phyloP scores from a whole-genome alignment of 2,888 invertebrate genomes.

The Euclidia mi region DNA sequence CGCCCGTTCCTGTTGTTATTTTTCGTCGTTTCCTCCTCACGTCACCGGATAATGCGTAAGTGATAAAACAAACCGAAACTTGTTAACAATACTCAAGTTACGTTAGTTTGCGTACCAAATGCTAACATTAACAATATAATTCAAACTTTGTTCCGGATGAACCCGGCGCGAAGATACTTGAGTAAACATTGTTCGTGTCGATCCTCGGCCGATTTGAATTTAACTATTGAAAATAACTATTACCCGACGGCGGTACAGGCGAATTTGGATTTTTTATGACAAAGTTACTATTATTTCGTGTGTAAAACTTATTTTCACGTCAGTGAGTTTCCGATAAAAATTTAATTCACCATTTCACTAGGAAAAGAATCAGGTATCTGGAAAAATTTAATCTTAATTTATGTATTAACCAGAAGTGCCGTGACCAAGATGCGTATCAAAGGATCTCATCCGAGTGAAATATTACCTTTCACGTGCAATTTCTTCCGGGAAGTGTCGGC shows the following conservation, averaged over 20 bases:
- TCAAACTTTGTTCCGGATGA: conserved; percentile 63
- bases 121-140: conserved; percentile 71
- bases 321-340: conserved; percentile 40
- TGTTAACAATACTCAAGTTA: conserved; percentile 63
- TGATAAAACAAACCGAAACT: conserved; percentile 74
- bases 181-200: conserved; percentile 56
- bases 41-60: conserved; percentile 65
- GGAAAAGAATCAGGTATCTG: conserved; percentile 24
- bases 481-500: conserved; percentile 70
- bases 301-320: conserved; percentile 38
- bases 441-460: conserved; percentile 71
- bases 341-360: conserved; percentile 29
- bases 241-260: conserved; percentile 29
- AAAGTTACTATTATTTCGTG: conserved; percentile 40
- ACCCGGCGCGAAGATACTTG: conserved; percentile 60
- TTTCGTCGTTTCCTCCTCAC: conserved; percentile 64
- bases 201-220: conserved; percentile 46
- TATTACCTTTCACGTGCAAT: conserved; percentile 77
- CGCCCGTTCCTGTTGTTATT: conserved; percentile 74
- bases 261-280: conserved; percentile 39
- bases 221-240: conserved; percentile 54
- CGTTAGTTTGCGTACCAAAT: conserved; percentile 67
- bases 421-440: conserved; percentile 65
- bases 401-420: conserved; percentile 60
- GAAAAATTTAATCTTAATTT: conserved; percentile 51